Percentiles rank a stretch among this genome's conserved stretches.
These are phyloP conservation scores for Heteromurus nitidus DNA, from an alignment of 2,888 invertebrate species.

Conservation along the genomic window DNA sequence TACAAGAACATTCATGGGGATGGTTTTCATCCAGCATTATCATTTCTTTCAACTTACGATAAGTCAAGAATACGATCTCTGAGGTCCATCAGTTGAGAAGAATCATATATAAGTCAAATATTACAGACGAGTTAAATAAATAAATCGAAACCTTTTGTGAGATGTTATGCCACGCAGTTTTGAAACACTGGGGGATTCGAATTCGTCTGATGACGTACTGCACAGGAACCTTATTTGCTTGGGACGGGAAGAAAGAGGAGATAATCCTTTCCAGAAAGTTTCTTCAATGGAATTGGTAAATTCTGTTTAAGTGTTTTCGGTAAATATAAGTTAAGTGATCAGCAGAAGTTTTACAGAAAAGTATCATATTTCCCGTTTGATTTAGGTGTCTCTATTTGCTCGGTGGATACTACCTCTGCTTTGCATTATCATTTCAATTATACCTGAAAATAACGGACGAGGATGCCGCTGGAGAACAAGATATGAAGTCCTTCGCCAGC, in stretches of 20 bases:
- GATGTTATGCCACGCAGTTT: too few relatives aligned
- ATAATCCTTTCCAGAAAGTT: neutral
- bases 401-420: neutral
- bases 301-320: neutral
- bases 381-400: neutral
- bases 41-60: too few relatives aligned
- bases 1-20: too few relatives aligned
- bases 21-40: too few relatives aligned
- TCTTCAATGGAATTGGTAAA: slow-evolving; percentile 25
- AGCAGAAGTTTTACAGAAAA: too few relatives aligned
- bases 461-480: neutral
- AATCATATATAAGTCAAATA: too few relatives aligned
- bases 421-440: neutral
- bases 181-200: neutral
- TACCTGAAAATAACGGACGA: neutral
- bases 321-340: neutral
- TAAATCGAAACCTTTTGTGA: too few relatives aligned
- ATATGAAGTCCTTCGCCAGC: neutral
- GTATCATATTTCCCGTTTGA: neutral
- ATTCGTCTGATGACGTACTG: neutral
- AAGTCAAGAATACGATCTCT: too few relatives aligned
- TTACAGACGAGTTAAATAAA: too few relatives aligned
- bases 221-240: neutral
- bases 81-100: too few relatives aligned
- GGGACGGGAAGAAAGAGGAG: neutral